Evolutionary conservation across 2,113 vertebrate species (phyloP).

Genomic region (Arizona elegans): DNA sequence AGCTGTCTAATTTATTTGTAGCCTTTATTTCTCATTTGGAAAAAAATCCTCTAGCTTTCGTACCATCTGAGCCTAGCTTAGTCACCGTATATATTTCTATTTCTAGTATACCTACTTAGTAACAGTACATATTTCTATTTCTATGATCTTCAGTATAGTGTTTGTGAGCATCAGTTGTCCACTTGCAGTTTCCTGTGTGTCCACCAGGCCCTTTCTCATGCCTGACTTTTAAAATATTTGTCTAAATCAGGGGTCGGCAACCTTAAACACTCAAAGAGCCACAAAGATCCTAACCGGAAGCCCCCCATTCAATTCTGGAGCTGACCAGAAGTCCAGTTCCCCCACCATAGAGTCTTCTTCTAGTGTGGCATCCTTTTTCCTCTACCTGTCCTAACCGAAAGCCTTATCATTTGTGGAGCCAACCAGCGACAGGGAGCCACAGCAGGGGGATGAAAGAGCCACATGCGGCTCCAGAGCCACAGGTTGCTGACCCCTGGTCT

Average conservation of each 20-base stretch:
- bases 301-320: neutral
- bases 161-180: neutral
- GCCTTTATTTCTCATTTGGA: neutral
- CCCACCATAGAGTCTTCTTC: no score
- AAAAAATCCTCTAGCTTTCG: neutral
- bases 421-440: no score
- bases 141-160: neutral
- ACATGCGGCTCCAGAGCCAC: no score
- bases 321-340: no score
- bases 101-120: neutral
- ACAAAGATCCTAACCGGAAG: no score
- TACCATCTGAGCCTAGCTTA: neutral
- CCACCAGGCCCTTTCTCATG: neutral
- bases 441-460: no score
- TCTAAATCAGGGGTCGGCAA: neutral
- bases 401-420: no score
- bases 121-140: neutral
- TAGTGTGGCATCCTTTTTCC: no score
- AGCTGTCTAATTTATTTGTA: neutral
- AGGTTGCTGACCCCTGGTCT: no score
- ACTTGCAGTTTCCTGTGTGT: neutral
- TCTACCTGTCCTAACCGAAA: no score
- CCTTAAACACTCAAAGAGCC: no score
- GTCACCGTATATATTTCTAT: neutral
- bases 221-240: neutral